These are phyloP conservation scores for Grantiella picta DNA, from an alignment of 2,113 vertebrate species.

Conservation along the genomic window DNA sequence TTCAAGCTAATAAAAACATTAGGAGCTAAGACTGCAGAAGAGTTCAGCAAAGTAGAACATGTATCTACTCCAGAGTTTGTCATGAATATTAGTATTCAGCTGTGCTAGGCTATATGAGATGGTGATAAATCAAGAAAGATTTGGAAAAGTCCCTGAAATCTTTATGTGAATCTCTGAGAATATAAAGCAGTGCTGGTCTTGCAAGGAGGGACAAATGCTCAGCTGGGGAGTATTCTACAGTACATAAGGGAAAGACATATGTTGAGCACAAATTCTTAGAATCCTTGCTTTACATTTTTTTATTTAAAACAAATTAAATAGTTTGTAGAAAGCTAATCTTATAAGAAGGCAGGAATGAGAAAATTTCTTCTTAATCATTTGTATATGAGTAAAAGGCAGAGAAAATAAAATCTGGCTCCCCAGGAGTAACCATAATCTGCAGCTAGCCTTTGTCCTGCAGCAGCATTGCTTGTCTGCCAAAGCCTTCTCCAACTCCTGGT, in stretches of 20 bases:
- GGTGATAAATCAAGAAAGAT: slow-evolving; percentile 23
- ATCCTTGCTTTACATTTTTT: neutral
- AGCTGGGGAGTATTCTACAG: neutral
- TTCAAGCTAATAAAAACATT: slow-evolving; percentile 29
- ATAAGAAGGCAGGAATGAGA: neutral
- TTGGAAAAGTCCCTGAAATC: slow-evolving; percentile 31
- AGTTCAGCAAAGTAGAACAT: neutral
- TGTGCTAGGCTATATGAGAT: neutral
- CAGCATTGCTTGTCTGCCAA: neutral
- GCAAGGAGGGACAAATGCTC: neutral
- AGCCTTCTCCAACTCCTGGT: neutral
- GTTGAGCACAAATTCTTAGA: neutral
- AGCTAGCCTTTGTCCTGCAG: neutral
- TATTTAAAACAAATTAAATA: neutral
- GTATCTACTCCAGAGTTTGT: neutral
- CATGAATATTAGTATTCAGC: slow-evolving; percentile 1
- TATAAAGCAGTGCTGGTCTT: neutral
- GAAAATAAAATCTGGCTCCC: neutral
- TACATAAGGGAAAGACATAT: neutral
- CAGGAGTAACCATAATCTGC: neutral
- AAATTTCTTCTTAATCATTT: neutral
- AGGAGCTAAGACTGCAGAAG: neutral
- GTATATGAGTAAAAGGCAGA: neutral
- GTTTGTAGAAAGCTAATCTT: neutral
- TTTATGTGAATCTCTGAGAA: neutral